These are phyloP conservation scores for Pteronura brasiliensis DNA, from an alignment of 2,113 vertebrate species.

Conservation along the genomic window DNA sequence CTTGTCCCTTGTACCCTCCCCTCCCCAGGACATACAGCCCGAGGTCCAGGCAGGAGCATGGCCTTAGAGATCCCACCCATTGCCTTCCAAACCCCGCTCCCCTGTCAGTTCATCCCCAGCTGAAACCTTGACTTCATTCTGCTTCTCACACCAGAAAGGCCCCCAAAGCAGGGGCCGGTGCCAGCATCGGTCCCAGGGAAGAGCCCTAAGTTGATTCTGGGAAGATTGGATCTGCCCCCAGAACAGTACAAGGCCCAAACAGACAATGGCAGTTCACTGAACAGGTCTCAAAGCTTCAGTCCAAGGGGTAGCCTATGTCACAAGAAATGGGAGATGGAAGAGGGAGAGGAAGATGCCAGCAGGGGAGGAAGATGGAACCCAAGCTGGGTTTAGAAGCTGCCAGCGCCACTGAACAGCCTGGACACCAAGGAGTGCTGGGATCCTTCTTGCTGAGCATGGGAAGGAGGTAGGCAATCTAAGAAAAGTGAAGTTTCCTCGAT, in stretches of 20 bases:
- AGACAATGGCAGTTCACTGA: background rate
- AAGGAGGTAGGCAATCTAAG: background rate
- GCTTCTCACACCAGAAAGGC: background rate
- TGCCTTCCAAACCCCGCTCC: background rate
- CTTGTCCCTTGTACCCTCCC: background rate
- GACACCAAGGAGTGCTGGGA: background rate
- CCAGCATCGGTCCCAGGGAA: background rate
- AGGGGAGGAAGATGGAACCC: background rate
- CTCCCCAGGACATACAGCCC: background rate
- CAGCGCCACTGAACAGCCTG: background rate
- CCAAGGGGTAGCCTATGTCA: background rate
- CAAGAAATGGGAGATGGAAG: background rate
- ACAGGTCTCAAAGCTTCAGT: background rate
- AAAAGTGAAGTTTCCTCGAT: background rate
- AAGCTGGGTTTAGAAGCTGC: background rate
- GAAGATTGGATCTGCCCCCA: background rate
- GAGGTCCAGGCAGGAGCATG: background rate
- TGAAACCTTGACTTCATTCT: background rate
- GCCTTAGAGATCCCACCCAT: background rate
- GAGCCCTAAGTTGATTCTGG: background rate
- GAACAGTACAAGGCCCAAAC: background rate
- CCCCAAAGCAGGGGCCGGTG: background rate
- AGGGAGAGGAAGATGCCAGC: background rate
- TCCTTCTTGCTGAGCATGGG: background rate
- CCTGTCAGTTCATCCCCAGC: background rate